Evolutionary conservation across 1,140 invertebrate species (phyloP).

Genomic region (Chlorops oryzae): DNA sequence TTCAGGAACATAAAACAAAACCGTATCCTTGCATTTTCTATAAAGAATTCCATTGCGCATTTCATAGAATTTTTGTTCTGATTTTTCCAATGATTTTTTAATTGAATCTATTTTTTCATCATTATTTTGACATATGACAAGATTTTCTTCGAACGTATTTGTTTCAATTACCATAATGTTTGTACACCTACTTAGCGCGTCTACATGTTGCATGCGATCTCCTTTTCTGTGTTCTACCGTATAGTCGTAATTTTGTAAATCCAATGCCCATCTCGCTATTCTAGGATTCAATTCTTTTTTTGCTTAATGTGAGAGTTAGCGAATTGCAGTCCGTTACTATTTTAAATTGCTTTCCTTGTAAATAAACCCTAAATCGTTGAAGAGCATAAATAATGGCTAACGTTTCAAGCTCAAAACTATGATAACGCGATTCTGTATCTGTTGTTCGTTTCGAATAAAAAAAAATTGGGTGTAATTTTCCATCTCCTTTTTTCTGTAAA

Average conservation of each 20-base stretch:
- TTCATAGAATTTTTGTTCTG: no score
- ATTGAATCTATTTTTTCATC: no score
- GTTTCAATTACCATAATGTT: no score
- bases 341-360: conserved; percentile 41
- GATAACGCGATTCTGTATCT: conserved; percentile 42
- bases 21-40: no score
- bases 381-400: conserved; percentile 48
- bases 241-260: neutral
- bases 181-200: conserved; percentile 1
- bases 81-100: no score
- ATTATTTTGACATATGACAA: no score
- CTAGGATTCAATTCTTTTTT: conserved; percentile 23
- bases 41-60: no score
- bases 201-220: neutral
- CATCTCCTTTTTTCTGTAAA: conserved; percentile 18
- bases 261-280: conserved; percentile 23
- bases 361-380: conserved; percentile 24
- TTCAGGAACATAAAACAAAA: no score
- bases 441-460: conserved; percentile 33
- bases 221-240: neutral
- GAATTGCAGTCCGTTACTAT: conserved; percentile 32
- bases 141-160: no score
- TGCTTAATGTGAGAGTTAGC: conserved; percentile 24
- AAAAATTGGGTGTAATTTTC: conserved; percentile 8
- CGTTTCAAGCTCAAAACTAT: conserved; percentile 47